phyloP scores from a whole-genome alignment of 2,888 invertebrate genomes.

The Dastarcus helophoroides region DNA sequence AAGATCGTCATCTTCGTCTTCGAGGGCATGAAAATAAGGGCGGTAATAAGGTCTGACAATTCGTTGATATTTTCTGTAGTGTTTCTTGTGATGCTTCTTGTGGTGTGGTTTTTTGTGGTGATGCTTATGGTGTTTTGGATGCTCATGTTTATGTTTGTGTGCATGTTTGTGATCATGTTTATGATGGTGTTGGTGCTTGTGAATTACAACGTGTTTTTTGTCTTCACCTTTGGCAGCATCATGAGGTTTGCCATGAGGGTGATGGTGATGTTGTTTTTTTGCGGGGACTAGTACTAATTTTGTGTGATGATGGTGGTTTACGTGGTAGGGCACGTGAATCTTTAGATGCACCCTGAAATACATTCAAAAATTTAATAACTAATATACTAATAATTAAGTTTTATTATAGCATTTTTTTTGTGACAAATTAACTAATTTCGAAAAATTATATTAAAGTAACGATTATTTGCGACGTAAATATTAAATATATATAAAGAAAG shows the following conservation, averaged over 20 bases:
- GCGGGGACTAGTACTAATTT: slow-evolving; percentile 11
- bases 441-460: no score
- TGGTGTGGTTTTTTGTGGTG: background rate
- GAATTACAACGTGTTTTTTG: slow-evolving; percentile 2
- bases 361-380: slow-evolving; percentile 5
- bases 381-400: background rate
- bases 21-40: background rate
- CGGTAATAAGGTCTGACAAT: background rate
- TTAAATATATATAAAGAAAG: background rate
- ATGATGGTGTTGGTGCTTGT: slow-evolving; percentile 6
- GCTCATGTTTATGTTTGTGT: slow-evolving; percentile 7
- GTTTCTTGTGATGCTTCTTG: slow-evolving; percentile 1
- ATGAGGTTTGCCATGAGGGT: slow-evolving; percentile 3
- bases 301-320: slow-evolving; percentile 19
- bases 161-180: slow-evolving; percentile 7
- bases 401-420: background rate
- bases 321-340: slow-evolving; percentile 19
- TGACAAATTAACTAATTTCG: background rate
- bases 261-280: slow-evolving; percentile 1
- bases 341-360: slow-evolving; percentile 23
- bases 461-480: background rate
- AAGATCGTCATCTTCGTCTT: no score
- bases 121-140: background rate
- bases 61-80: background rate
- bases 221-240: slow-evolving; percentile 3